Evolutionary conservation across 2,888 invertebrate species (phyloP), one percentile per base, ranked within the genome.

Genomic region (Fragum whitleyi): DNA sequence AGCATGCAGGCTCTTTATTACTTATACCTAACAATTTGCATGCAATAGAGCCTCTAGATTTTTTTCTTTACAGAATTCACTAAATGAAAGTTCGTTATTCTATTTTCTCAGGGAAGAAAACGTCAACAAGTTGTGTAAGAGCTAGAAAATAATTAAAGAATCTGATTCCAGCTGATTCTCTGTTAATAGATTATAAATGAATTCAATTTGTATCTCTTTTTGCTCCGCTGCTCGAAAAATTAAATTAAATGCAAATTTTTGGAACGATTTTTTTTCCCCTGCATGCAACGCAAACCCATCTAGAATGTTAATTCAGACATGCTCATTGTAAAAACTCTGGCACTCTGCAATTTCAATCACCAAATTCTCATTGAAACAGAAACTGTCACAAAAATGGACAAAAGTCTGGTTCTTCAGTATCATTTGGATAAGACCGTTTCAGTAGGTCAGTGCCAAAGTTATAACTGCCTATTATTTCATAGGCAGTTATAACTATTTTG

Each of bases 131-230:
- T 47, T 28, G 57, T 57, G 57, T 2, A 57, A 28, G 57, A 57
- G 26, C 28, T 5, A 57, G 26, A 57, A 28, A 26, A 57, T 57
- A 57, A 57, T 57, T 57, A 57, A 23, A 23, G 26, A 57, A 57
- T 26, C 57, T 23, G 11, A 23, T 57, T 57, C 3, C 28, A 57
- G 26, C 57, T 57, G 39, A 39, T 23, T 65, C 65, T 42, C 21
- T 65, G 36, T 65, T 65, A 65, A 65, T 65, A 39, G 65, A 26
- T 65, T 26, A 65, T 65, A 65, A 65, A 65, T 65, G 23, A 65
- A 42, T 65, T 23, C 65, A 39, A 65, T 39, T 36, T 65, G 65
- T 36, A 65, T 2, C 16, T 65, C 7, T 42, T 62, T 65, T 65
- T 65, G 21, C 26, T 21, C 5, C 5, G 42, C 14, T n/a, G 36